These are phyloP conservation scores for Anticlea derivata DNA, from an alignment of 2,888 invertebrate species.

Conservation along the genomic window DNA sequence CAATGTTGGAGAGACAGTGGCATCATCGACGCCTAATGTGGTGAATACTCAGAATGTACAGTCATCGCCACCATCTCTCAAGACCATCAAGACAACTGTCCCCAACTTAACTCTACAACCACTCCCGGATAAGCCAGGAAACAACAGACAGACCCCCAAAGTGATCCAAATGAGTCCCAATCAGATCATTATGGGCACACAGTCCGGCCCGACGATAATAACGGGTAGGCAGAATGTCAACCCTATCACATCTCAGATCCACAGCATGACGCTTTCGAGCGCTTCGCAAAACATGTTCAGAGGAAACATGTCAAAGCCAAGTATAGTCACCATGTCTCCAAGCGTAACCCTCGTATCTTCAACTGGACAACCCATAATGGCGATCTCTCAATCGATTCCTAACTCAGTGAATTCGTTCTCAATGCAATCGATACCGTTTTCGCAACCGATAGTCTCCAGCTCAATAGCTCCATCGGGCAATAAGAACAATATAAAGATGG, in stretches of 20 bases:
- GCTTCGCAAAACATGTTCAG: slow-evolving; percentile 66
- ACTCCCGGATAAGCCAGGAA: slow-evolving; percentile 70
- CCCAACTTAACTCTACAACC: slow-evolving; percentile 79
- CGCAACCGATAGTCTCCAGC: slow-evolving; percentile 78
- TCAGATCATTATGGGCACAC: slow-evolving; percentile 59
- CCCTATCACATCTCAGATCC: slow-evolving; percentile 79
- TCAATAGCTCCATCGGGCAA: slow-evolving; percentile 70
- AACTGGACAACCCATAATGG: slow-evolving; percentile 77
- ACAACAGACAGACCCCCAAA: slow-evolving; percentile 71
- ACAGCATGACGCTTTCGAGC: slow-evolving; percentile 69
- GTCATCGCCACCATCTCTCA: slow-evolving; percentile 67
- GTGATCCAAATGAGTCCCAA: slow-evolving; percentile 73
- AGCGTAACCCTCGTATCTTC: slow-evolving; percentile 76
- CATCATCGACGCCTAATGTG: slow-evolving; percentile 69
- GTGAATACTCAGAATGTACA: slow-evolving; percentile 72
- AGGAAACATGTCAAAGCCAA: slow-evolving; percentile 62
- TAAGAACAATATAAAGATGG: slow-evolving; percentile 70
- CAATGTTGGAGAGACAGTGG: slow-evolving; percentile 81
- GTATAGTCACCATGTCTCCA: slow-evolving; percentile 70
- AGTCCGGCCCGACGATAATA: slow-evolving; percentile 61
- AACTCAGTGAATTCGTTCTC: slow-evolving; percentile 65
- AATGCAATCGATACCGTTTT: slow-evolving; percentile 74
- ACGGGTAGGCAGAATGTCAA: slow-evolving; percentile 71
- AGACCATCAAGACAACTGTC: slow-evolving; percentile 67
- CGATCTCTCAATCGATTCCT: slow-evolving; percentile 75